These are phyloP conservation scores for Agonum fuliginosum DNA, from an alignment of 2,888 invertebrate species.

Conservation along the genomic window DNA sequence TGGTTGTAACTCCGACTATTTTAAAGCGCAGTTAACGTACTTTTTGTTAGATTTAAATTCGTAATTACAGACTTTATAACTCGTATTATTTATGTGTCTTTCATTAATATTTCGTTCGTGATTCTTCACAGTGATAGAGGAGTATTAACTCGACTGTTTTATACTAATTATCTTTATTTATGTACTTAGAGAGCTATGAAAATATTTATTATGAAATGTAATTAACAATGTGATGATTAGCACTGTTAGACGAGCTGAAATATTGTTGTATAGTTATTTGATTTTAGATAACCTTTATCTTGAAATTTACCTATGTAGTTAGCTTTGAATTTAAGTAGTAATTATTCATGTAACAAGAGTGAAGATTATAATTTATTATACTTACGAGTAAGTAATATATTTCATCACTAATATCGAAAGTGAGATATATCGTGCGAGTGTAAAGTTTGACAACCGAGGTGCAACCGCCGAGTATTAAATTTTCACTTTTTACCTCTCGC, in stretches of 20 bases:
- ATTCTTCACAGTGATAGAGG: background rate
- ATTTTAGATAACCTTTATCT: conserved; percentile 14
- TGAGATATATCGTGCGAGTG: too few species aligned
- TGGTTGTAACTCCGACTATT: background rate
- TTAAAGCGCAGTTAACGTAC: conserved; percentile 18
- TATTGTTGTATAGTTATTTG: conserved; percentile 20
- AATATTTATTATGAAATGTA: conserved; percentile 24
- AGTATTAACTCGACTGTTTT: conserved; percentile 10
- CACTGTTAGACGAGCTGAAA: background rate
- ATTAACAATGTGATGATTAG: conserved; percentile 40
- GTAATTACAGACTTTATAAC: conserved; percentile 37
- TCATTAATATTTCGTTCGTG: conserved; percentile 17
- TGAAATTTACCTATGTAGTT: background rate
- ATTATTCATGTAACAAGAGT: background rate
- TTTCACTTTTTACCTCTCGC: too few species aligned
- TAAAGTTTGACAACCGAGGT: too few species aligned
- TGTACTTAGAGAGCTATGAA: conserved; percentile 11
- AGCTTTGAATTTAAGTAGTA: background rate
- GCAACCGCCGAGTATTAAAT: too few species aligned
- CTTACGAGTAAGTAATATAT: too few species aligned
- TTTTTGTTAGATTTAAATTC: conserved; percentile 41
- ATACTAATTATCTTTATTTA: conserved; percentile 36
- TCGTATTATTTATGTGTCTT: conserved; percentile 25
- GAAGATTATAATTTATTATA: background rate
- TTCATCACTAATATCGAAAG: too few species aligned